Percentiles rank a stretch among this genome's conserved stretches.
Evolutionary conservation across 2,113 vertebrate genomes (phyloP).

Genomic region (Riparia riparia): DNA sequence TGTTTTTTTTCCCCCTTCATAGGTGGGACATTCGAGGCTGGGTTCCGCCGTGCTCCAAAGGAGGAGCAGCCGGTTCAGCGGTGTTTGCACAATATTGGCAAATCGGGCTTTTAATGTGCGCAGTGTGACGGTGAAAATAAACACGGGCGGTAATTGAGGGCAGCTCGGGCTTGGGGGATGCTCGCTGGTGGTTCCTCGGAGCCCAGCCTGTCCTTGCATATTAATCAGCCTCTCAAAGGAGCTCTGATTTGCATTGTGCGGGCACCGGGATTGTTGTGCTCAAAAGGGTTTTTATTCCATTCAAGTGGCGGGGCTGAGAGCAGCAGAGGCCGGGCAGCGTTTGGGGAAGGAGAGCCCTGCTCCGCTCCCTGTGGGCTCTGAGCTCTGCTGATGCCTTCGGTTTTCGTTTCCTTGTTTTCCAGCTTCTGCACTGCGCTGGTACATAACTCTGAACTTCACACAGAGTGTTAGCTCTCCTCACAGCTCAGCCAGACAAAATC

Average conservation of each 20-base stretch:
- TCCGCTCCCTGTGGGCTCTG: conserved; percentile 10
- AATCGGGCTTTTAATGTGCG: conserved; percentile 38
- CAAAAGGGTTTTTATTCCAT: conserved; percentile 80
- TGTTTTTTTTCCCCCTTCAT: background rate
- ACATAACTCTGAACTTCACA: background rate
- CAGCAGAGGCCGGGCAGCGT: conserved; percentile 65
- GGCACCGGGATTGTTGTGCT: conserved; percentile 75
- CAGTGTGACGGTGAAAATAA: conserved; percentile 68
- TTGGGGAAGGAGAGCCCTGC: conserved; percentile 62
- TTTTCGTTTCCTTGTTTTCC: background rate
- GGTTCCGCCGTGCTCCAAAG: conserved; percentile 28
- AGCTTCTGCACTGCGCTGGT: background rate
- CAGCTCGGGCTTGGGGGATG: conserved; percentile 69
- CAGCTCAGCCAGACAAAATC: background rate
- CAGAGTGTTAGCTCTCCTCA: background rate
- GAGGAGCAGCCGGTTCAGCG: conserved; percentile 38
- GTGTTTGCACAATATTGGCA: conserved; percentile 75
- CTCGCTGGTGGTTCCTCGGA: conserved; percentile 72
- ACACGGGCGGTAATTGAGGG: conserved; percentile 68
- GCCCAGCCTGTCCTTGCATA: conserved; percentile 76
- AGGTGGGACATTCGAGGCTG: background rate
- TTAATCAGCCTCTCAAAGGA: conserved; percentile 82
- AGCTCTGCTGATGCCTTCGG: background rate
- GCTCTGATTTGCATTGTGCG: conserved; percentile 77
- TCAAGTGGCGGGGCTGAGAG: conserved; percentile 76